Percentiles rank a stretch among this genome's conserved stretches.
These are phyloP conservation scores for Ashinkailepas kermadecensis DNA, from an alignment of 2,888 invertebrate species.

Conservation along the genomic window DNA sequence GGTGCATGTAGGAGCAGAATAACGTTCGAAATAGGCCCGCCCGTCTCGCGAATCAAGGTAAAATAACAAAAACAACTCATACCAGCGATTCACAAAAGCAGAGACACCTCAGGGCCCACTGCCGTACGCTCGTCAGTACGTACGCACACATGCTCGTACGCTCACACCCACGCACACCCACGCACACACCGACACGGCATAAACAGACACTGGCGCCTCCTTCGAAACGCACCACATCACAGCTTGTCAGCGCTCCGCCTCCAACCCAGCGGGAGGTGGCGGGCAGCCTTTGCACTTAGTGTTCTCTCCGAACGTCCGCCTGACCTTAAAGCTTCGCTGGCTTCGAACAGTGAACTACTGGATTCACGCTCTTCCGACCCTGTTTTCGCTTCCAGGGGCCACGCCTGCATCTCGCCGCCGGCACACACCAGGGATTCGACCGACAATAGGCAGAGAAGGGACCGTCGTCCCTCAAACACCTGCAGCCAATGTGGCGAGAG, in stretches of 20 bases:
- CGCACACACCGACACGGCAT: neutral
- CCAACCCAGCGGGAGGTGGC: neutral
- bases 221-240: neutral
- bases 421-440: too few relatives aligned
- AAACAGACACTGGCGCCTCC: too few relatives aligned
- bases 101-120: neutral
- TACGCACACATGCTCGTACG: neutral
- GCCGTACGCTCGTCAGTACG: neutral
- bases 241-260: neutral
- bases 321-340: neutral
- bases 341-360: neutral
- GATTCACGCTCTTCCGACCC: too few relatives aligned
- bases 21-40: neutral
- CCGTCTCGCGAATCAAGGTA: neutral
- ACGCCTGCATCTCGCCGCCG: too few relatives aligned
- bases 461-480: too few relatives aligned
- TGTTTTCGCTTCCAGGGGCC: too few relatives aligned
- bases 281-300: slow-evolving; percentile 2
- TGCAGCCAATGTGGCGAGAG: too few relatives aligned
- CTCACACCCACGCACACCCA: neutral
- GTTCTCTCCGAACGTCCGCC: neutral
- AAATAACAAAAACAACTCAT: neutral
- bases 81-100: neutral
- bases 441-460: too few relatives aligned
- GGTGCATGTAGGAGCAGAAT: neutral